These are phyloP conservation scores for Hirudo medicinalis DNA, from an alignment of 1,140 invertebrate genomes.

Conservation along the genomic window DNA sequence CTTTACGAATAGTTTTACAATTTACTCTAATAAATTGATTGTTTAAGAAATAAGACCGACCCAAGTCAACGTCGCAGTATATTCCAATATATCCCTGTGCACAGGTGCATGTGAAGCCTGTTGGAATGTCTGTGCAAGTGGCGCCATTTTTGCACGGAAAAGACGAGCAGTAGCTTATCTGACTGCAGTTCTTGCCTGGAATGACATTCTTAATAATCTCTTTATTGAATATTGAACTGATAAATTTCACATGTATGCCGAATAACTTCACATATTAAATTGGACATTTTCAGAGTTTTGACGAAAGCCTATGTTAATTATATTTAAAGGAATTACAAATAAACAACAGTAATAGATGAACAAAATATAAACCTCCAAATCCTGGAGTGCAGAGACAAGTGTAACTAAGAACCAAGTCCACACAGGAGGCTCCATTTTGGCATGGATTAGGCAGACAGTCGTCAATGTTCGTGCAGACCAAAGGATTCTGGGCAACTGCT, in stretches of 20 bases:
- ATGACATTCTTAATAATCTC: not conserved
- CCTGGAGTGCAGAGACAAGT: conserved; percentile 31
- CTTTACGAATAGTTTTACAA: too few species aligned
- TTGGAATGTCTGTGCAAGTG: conserved; percentile 62
- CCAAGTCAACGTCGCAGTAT: too few species aligned
- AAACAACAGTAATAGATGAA: not conserved
- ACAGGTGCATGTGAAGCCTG: conserved; percentile 54
- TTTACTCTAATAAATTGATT: not conserved
- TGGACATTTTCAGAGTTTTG: not conserved
- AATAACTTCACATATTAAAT: conserved; percentile 2
- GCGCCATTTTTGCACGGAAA: conserved; percentile 74
- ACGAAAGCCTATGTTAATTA: too few species aligned
- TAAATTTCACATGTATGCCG: not conserved
- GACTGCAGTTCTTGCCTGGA: conserved; percentile 15
- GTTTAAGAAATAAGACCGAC: not conserved
- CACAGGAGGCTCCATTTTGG: conserved; percentile 74
- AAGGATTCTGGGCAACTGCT: not conserved
- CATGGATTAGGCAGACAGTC: conserved; percentile 59
- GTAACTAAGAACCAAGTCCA: conserved; percentile 28
- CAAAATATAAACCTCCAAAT: not conserved
- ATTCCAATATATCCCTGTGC: conserved; percentile 43
- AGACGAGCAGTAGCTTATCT: conserved; percentile 36
- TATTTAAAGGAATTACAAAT: not conserved
- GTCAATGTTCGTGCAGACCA: conserved; percentile 25
- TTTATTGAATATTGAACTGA: not conserved